Conservation (phyloP, 2,888 invertebrate species). For the Aporophyla nigra region DNA sequence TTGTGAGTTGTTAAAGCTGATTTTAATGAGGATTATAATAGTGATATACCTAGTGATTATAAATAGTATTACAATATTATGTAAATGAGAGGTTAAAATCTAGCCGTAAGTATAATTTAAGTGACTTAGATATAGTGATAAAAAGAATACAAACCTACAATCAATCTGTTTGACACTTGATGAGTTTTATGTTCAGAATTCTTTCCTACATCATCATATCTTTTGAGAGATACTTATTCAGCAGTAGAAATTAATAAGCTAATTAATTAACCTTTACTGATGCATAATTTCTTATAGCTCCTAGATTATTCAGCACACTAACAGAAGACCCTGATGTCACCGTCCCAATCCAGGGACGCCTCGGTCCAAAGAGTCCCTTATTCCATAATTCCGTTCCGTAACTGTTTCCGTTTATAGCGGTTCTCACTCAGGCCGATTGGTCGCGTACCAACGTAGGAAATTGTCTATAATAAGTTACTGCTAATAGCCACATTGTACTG, state of each 20-base stretch:
- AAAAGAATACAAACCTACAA: background rate
- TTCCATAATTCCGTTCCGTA: conserved; percentile 79
- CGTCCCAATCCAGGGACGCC: conserved; percentile 67
- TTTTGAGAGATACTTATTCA: background rate
- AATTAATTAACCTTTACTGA: conserved; percentile 6
- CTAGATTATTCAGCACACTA: conserved; percentile 48
- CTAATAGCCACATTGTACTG: conserved; percentile 80
- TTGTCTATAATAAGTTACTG: conserved; percentile 85
- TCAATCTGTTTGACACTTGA: accelerated
- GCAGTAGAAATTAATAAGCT: background rate
- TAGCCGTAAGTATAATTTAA: too few relatives aligned
- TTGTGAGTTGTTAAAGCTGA: background rate
- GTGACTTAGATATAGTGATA: background rate
- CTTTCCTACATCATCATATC: background rate
- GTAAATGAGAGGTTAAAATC: too few relatives aligned
- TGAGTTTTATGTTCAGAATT: too few relatives aligned
- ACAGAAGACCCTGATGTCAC: conserved; percentile 46
- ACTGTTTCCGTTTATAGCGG: conserved; percentile 84
- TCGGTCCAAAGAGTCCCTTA: conserved; percentile 70
- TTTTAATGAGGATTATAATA: too few relatives aligned
- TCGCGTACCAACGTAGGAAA: conserved; percentile 83
- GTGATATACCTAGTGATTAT: too few relatives aligned
- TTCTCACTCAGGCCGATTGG: conserved; percentile 87
- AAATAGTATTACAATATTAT: too few relatives aligned
- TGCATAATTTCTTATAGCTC: conserved; percentile 9